phyloP scores from a whole-genome alignment of 2,888 invertebrate genomes.

The Autographa pulchrina region DNA sequence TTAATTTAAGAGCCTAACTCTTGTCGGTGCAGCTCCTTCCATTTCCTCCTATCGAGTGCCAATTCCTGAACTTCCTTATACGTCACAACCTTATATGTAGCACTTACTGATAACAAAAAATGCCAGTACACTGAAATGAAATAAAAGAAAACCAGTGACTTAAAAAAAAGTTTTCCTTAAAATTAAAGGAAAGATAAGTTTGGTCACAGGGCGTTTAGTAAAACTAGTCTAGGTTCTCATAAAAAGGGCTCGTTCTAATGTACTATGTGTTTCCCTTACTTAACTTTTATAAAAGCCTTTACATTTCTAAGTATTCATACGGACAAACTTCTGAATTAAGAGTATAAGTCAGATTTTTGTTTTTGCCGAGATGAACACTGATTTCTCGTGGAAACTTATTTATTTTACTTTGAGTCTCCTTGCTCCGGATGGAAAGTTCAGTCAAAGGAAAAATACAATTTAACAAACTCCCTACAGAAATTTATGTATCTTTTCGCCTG shows the following conservation, averaged over 20 bases:
- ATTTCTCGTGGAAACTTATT: conserved; percentile 63
- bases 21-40: too few species aligned
- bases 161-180: too few species aligned
- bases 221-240: neutral
- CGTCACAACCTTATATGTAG: too few species aligned
- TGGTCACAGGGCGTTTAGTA: neutral
- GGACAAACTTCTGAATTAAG: neutral
- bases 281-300: neutral
- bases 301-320: neutral
- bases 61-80: too few species aligned
- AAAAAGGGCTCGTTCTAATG: neutral
- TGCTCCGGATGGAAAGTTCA: conserved; percentile 62
- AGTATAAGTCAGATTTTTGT: conserved; percentile 34
- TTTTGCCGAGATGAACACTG: conserved; percentile 60
- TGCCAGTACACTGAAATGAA: too few species aligned
- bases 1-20: too few species aligned
- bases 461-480: conserved; percentile 66
- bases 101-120: too few species aligned
- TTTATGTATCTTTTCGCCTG: conserved; percentile 66
- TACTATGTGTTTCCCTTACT: neutral
- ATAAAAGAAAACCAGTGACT: too few species aligned
- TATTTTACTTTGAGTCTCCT: conserved; percentile 52
- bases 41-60: too few species aligned
- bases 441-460: conserved; percentile 73
- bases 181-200: neutral